Evolutionary conservation across 1,140 invertebrate genomes (phyloP).

Genomic region (Laodelphax striatellus): DNA sequence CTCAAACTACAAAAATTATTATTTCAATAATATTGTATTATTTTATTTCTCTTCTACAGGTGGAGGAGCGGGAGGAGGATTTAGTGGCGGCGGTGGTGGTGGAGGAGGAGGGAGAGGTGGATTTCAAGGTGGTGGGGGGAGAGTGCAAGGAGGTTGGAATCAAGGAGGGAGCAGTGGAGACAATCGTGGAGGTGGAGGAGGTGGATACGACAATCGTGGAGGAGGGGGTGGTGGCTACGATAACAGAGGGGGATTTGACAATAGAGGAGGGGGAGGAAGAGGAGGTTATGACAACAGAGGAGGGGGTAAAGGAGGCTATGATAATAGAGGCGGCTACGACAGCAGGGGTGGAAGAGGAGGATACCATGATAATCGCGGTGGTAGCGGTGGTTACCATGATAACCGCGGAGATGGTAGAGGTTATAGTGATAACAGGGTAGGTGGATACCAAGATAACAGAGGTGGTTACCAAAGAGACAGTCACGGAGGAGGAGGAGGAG

Average conservation of each 20-base stretch:
- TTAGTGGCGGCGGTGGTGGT: constrained; percentile 17
- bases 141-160: constrained; percentile 23
- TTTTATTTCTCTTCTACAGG: too few species aligned
- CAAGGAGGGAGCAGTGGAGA: constrained; percentile 9
- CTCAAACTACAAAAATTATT: too few species aligned
- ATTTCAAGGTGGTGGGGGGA: constrained; percentile 4
- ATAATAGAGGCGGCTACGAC: constrained; percentile 7
- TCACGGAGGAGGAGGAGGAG: constrained; percentile 1
- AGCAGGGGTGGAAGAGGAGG: too few species aligned
- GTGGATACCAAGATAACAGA: constrained; percentile 6
- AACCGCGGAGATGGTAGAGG: not conserved
- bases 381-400: constrained; percentile 11
- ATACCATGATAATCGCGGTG: constrained; percentile 15
- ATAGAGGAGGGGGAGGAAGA: constrained; percentile 10
- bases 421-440: constrained; percentile 6
- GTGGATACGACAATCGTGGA: not conserved
- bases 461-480: constrained; percentile 6
- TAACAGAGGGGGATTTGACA: constrained; percentile 12
- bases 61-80: not conserved
- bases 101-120: constrained; percentile 17
- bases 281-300: constrained; percentile 11
- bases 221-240: not conserved
- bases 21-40: too few species aligned
- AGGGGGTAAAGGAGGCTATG: not conserved
- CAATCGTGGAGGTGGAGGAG: constrained; percentile 3